Evolutionary conservation across 2,113 vertebrate species (phyloP).

Genomic region (Microtus montanus): DNA sequence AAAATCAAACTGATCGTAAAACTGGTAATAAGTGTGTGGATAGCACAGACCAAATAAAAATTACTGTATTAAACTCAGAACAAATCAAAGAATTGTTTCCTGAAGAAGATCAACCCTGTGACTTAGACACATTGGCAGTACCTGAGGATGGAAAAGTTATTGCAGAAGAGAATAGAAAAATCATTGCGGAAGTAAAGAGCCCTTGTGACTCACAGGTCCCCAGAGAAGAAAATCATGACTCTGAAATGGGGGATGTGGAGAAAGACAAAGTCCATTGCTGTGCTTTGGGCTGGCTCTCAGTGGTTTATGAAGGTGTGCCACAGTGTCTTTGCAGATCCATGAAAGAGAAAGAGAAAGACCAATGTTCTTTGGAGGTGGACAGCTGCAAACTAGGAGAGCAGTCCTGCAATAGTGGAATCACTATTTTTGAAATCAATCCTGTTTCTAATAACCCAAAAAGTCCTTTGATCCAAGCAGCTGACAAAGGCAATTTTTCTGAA

Average conservation of each 20-base stretch:
- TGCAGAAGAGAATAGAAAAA: conserved; percentile 2
- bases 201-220: not conserved
- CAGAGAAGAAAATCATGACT: accelerated
- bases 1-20: conserved; percentile 56
- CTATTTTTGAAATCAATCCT: not conserved
- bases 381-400: not conserved
- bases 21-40: not conserved
- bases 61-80: conserved; percentile 72
- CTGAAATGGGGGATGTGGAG: not conserved
- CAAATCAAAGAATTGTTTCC: conserved; percentile 78
- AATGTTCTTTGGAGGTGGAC: not conserved
- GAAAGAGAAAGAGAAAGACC: conserved; percentile 1
- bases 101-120: conserved; percentile 5
- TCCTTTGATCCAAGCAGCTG: not conserved
- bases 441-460: not conserved
- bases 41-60: conserved; percentile 72
- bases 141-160: not conserved
- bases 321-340: not conserved
- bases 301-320: conserved; percentile 44
- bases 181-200: not conserved
- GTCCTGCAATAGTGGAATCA: not conserved
- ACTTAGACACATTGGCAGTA: not conserved
- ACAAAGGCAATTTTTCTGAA: conserved; percentile 23
- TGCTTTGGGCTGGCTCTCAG: not conserved
- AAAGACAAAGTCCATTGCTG: conserved; percentile 62